These are phyloP conservation scores for Erpobdella octoculata DNA, from an alignment of 2,888 invertebrate species.

Conservation along the genomic window DNA sequence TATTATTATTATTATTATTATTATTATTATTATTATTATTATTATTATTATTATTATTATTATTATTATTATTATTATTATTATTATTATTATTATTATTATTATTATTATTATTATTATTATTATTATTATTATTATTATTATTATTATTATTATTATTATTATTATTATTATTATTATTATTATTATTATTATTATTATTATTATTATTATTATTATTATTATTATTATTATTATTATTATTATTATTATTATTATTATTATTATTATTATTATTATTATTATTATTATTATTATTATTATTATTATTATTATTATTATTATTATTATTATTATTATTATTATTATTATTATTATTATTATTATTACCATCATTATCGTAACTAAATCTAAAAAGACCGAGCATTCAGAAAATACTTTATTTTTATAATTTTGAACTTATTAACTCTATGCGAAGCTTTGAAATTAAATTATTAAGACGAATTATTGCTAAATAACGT, in stretches of 20 bases:
- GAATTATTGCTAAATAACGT: no score
- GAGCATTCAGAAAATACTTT: no score
- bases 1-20: not conserved
- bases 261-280: not conserved
- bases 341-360: not conserved
- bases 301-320: not conserved
- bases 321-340: not conserved
- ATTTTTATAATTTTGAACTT: no score
- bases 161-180: not conserved
- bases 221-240: not conserved
- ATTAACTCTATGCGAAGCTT: no score
- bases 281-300: not conserved
- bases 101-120: constrained; percentile 5
- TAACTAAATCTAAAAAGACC: no score
- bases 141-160: not conserved
- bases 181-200: not conserved
- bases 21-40: constrained; percentile 6
- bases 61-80: constrained; percentile 9
- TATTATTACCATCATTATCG: not conserved
- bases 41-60: not conserved
- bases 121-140: not conserved
- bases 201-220: not conserved
- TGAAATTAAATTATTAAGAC: no score
- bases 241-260: not conserved
- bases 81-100: not conserved